Evolutionary conservation across 1,140 invertebrate genomes (phyloP), one percentile per base, ranked within the genome.

Genomic region (Drosophila ambigua): DNA sequence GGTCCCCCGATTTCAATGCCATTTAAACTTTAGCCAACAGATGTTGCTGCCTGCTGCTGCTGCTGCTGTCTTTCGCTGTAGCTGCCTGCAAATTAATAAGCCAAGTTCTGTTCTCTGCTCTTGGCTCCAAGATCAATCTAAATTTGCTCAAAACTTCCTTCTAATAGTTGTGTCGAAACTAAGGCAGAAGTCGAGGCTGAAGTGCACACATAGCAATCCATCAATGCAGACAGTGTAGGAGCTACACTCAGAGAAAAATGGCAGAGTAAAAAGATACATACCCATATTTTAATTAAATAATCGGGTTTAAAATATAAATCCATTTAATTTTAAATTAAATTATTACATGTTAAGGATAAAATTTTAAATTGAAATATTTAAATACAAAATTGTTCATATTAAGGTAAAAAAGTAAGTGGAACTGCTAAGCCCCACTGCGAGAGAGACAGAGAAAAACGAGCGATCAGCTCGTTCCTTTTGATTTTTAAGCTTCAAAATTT

Each of bases 21-120:
- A 66, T 60, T 76, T 81, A 75, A 85, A 78, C 78, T 85, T 85
- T 87, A 28, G 41, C 24, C 51, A 55, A 44, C 74, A 76, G 74
- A 67, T 71, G 77, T 20, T 58, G 60, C 49, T 39, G 20, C 16
- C 16, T 49, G 16, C 60, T 8, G 52, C 31, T n/a, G 31, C 28
- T 51, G n/a, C 43, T 44, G 23, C 50, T 41, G 52, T 57, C 50
- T 72, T 24, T 54, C 57, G 9, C 51, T 31, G 41, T 48, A 59
- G 45, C 59, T 63, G 31, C 74, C 35, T 63, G 79, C 66, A 89
- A 83, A 88, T 87, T 87, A 87, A 87, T 88, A 87, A 88, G 84
- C 75, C 76, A 89, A 69, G 59, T 78, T 64, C 59, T 48, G 55
- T 39, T 6, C 26, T 6, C 35, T 13, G 3, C 4, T 13, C 11